Percentiles rank a stretch among this genome's conserved stretches.
These are phyloP conservation scores for Neoaliturus tenellus DNA, from an alignment of 2,888 invertebrate genomes.

Conservation along the genomic window DNA sequence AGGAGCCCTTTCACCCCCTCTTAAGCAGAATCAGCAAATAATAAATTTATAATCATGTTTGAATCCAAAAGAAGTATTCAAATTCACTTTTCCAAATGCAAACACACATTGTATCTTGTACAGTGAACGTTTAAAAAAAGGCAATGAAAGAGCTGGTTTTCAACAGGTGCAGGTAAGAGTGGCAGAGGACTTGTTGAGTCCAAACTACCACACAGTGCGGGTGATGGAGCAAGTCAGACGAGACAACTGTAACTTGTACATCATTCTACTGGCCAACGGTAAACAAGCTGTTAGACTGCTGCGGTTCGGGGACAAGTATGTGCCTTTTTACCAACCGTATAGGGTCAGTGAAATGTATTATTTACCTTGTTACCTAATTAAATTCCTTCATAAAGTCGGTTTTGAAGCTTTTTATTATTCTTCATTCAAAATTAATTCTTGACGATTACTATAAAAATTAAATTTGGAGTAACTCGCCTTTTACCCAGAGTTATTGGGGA, in stretches of 20 bases:
- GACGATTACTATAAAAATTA: not conserved
- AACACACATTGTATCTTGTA: too few relatives aligned
- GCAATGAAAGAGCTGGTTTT: too few relatives aligned
- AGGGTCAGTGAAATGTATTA: too few relatives aligned
- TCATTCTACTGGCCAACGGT: conserved; percentile 84
- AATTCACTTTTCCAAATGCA: too few relatives aligned
- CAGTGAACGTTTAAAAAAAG: too few relatives aligned
- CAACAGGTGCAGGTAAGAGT: conserved; percentile 78
- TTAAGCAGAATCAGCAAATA: too few relatives aligned
- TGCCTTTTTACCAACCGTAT: too few relatives aligned
- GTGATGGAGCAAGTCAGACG: conserved; percentile 76
- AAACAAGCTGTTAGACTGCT: conserved; percentile 80
- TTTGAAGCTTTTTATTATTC: not conserved
- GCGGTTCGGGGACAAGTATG: conserved; percentile 82
- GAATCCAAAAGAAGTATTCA: too few relatives aligned
- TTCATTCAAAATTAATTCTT: not conserved
- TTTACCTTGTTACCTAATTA: not conserved
- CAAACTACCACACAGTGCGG: conserved; percentile 77
- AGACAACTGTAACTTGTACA: conserved; percentile 82
- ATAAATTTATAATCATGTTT: too few relatives aligned
- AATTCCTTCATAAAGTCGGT: not conserved
- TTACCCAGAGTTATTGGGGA: too few relatives aligned
- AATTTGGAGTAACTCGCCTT: too few relatives aligned
- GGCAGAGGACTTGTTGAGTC: conserved; percentile 80
- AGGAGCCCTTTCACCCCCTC: too few relatives aligned